Evolutionary conservation across 2,888 invertebrate genomes (phyloP).

Genomic region (Drosophila percnosoma): DNA sequence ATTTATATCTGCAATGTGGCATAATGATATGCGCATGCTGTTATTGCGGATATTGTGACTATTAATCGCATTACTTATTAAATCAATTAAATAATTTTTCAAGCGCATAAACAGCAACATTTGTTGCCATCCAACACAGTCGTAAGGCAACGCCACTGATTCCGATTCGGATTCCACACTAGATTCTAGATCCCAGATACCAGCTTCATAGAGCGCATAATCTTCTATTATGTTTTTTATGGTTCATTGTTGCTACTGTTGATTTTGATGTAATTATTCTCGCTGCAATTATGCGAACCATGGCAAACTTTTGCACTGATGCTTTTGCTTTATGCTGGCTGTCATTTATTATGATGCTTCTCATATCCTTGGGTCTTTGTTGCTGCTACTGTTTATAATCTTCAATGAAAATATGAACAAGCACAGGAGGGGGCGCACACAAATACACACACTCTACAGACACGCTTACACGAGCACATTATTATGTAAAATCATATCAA

Average conservation of each 20-base stretch:
- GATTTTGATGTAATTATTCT: constrained; percentile 79
- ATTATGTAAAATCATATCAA: constrained; percentile 79
- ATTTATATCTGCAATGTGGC: constrained; percentile 7
- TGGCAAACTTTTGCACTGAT: constrained; percentile 61
- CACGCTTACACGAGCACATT: constrained; percentile 46
- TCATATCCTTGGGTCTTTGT: constrained; percentile 42
- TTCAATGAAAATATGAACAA: constrained; percentile 71
- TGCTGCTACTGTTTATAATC: constrained; percentile 69
- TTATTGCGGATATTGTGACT: constrained; percentile 49
- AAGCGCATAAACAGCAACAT: constrained; percentile 79
- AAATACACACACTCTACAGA: constrained; percentile 4
- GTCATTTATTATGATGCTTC: constrained; percentile 53
- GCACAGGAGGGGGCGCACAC: constrained; percentile 4
- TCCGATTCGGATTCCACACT: not conserved
- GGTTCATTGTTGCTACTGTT: constrained; percentile 35
- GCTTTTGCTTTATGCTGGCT: constrained; percentile 53
- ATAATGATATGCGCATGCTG: constrained; percentile 9
- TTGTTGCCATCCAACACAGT: constrained; percentile 44
- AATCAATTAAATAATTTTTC: constrained; percentile 78
- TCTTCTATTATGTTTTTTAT: constrained; percentile 64
- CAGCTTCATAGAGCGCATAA: constrained; percentile 51
- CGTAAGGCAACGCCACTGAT: constrained; percentile 1
- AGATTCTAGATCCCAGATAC: constrained; percentile 1
- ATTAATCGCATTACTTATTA: constrained; percentile 80
- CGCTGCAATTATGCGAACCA: constrained; percentile 78